Conservation (phyloP, 2,888 invertebrate species). For the Therioaphis trifolii region DNA sequence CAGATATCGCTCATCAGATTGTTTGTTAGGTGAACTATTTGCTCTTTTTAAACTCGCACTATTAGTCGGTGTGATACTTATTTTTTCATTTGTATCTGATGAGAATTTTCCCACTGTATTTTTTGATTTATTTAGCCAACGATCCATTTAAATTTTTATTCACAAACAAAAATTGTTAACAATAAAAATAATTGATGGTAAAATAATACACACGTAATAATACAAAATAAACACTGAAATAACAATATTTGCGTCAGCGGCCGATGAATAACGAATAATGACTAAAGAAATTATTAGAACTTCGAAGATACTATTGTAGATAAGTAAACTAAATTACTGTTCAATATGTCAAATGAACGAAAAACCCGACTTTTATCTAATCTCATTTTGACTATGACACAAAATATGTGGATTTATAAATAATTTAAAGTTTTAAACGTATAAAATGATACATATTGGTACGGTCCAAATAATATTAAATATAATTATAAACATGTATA, state of each 20-base stretch:
- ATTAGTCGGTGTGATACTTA: neutral
- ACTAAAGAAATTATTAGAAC: neutral
- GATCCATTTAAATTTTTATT: neutral
- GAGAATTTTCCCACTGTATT: conserved; percentile 17
- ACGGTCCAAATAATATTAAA: no score
- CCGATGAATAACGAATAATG: conserved; percentile 17
- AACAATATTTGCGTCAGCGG: neutral
- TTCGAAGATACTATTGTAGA: conserved; percentile 2
- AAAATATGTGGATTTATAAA: no score
- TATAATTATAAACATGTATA: no score
- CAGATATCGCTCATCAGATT: no score
- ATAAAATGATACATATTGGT: no score
- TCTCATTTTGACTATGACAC: no score
- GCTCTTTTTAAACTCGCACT: conserved; percentile 17
- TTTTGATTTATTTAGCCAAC: conserved; percentile 20
- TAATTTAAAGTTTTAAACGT: no score
- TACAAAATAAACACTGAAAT: conserved; percentile 8
- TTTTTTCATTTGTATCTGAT: conserved; percentile 15
- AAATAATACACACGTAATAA: conserved; percentile 1
- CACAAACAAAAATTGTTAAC: neutral
- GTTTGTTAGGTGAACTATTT: conserved; percentile 21
- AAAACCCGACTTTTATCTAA: no score
- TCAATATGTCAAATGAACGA: conserved; percentile 28
- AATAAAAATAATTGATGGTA: conserved; percentile 24
- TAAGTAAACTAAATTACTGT: conserved; percentile 22